These are phyloP conservation scores for Phthorimaea operculella DNA, from an alignment of 1,140 invertebrate genomes.

Conservation along the genomic window DNA sequence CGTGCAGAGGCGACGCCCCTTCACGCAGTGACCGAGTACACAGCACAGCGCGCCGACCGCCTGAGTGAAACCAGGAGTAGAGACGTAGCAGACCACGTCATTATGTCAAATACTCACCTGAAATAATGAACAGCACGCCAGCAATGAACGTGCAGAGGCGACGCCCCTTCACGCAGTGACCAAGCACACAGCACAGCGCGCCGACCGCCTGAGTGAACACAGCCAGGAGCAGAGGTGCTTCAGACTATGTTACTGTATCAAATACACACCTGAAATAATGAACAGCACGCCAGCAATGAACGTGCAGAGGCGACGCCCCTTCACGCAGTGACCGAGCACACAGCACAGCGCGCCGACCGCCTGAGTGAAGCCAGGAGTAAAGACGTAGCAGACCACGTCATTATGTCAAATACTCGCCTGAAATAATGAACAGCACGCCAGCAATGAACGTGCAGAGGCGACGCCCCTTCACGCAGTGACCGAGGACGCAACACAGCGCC, in stretches of 20 bases:
- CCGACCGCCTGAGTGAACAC: conserved; percentile 72
- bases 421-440: conserved; percentile 78
- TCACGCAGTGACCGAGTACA: conserved; percentile 72
- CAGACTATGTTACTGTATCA: conserved; percentile 78
- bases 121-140: conserved; percentile 78
- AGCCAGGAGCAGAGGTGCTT: conserved; percentile 74
- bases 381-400: too few relatives aligned
- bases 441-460: conserved; percentile 76
- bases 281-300: conserved; percentile 79
- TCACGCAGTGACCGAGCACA: conserved; percentile 72
- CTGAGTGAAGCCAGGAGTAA: too few relatives aligned
- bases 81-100: too few relatives aligned
- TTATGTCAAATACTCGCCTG: too few relatives aligned
- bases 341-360: conserved; percentile 74
- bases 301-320: conserved; percentile 71
- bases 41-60: conserved; percentile 74
- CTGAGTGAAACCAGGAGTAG: too few relatives aligned
- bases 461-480: conserved; percentile 71
- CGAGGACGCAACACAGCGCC: conserved; percentile 74
- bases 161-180: conserved; percentile 71
- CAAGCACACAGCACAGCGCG: conserved; percentile 74
- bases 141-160: conserved; percentile 76
- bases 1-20: conserved; percentile 71
- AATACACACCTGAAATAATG: conserved; percentile 78
- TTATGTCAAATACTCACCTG: too few relatives aligned